A percentile compares a stretch with the other conserved stretches of the same genome.
These are phyloP conservation scores for Zaprionus ghesquierei DNA, from an alignment of 1,140 invertebrate genomes.

Conservation along the genomic window DNA sequence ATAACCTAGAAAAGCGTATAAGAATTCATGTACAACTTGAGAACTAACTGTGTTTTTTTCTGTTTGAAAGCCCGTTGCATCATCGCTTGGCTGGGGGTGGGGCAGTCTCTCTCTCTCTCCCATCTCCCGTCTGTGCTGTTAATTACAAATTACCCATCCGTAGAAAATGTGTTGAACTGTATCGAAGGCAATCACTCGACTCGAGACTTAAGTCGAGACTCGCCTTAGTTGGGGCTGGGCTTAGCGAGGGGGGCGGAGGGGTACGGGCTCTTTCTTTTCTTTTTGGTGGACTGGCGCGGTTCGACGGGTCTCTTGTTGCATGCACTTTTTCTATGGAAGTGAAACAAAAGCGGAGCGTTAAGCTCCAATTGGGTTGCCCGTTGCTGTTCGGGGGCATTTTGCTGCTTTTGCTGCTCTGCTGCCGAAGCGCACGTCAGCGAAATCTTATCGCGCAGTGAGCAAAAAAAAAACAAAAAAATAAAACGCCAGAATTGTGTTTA, in stretches of 20 bases:
- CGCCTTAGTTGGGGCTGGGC: background rate
- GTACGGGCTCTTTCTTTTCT: constrained; percentile 25
- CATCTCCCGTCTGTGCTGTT: background rate
- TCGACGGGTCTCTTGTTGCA: constrained; percentile 77
- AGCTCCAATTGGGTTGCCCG: constrained; percentile 72
- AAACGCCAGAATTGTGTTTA: constrained; percentile 44
- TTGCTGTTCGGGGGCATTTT: constrained; percentile 25
- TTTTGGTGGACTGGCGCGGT: constrained; percentile 50
- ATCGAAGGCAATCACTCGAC: constrained; percentile 49
- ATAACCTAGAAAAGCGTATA: constrained; percentile 12
- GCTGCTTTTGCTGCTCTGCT: constrained; percentile 13
- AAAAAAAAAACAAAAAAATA: constrained; percentile 36
- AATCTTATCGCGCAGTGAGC: constrained; percentile 65
- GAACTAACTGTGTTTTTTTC: background rate
- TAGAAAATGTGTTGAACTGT: constrained; percentile 59
- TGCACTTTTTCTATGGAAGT: constrained; percentile 78
- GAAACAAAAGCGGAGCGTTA: constrained; percentile 77
- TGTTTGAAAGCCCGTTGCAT: constrained; percentile 37
- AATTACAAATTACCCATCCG: constrained; percentile 28
- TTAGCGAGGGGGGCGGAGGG: no score
- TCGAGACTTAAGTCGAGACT: background rate
- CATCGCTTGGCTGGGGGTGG: constrained; percentile 8
- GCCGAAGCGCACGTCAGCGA: constrained; percentile 67
- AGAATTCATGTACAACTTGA: background rate
- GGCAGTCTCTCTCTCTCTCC: background rate